Base-by-base conservation (phyloP, 2,797 vertebrate species). In the Spinus pinus region DNA sequence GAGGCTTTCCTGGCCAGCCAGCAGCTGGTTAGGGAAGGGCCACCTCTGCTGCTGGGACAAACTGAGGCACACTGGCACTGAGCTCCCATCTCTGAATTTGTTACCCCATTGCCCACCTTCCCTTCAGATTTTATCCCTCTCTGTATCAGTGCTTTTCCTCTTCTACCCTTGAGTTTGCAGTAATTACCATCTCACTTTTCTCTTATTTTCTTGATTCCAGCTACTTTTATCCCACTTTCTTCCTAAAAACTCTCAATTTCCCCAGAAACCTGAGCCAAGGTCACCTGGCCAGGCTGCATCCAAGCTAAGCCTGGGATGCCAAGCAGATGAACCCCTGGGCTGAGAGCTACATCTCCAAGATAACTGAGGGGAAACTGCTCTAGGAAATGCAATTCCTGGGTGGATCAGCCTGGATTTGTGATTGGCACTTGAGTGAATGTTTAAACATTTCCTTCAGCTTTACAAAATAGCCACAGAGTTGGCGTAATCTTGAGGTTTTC, bases 401-500 rank as follows among this genome's bases (percentile, higher is more conserved):
- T 30, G 41, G 81, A 73, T 92, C 75, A 50, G 30, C 53, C 69
- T 61, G 57, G 82, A 54, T 82, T 83, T 1, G 0, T 42, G 82
- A 62, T 58, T 83, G 79, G n/a, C 50, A 44, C 69, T 93, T 72
- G 51, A 88, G n/a, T 58, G 85, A 71, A 28, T 69, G 37, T 91
- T 85, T 82, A 80, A 92, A 73, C 41, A 28, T 77, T 92, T 86
- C 61, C 21, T 69, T 79, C 49, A 23, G n/a, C 72, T 91, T 93
- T 74, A 37, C 23, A 71, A 37, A 90, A 74, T 33, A 75, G 21
- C 62, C 19, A 24, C 2, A 15, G 57, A 91, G 47, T 58, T 90
- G 91, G 14, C 31, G 41, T 83, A 93, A 93, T 93, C 81, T 83
- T 61, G 50, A 66, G 31, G 49, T 62, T 87, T 92, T 87, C 72